Base-by-base conservation (phyloP, 2,797 vertebrate genomes). In the Eptatretus atami region DNA sequence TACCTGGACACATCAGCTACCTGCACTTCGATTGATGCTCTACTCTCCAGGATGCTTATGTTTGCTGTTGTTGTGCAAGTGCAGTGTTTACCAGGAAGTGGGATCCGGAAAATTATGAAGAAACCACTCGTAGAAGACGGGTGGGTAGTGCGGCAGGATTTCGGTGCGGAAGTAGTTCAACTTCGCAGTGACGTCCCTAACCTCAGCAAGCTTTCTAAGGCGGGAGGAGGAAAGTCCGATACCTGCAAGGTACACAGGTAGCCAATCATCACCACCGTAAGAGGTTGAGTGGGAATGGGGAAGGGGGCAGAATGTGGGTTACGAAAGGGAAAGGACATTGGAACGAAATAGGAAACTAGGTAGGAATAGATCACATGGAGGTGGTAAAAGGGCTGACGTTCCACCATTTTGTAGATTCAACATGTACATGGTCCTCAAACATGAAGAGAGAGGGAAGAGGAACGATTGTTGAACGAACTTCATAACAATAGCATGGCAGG, bases 121-220 rank as follows among this genome's bases (percentile, higher is more conserved):
- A 71, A 95, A 95, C 90, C 92, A 98, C 68, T 95, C 86, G 11
- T 94, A 77, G 71, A 98, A 98, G 63, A 96, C 69, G 44, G 92
- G 83, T 64, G 75, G 78, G 70, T 96, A 88, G 63, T 82, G 79
- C 25, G 82, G 78, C 65, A 88, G 77, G 14, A 95, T 79, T 66
- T 84, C 76, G 31, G 94, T 86, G 71, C 74, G 83, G 74, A 84
- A 87, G 68, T 93, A 76, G 63, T 81, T 80, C 63, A 92, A 74
- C 73, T 92, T 96, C 69, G 86, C 72, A 15, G 81, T 75, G 15
- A 87, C 79, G 0, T 78, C 73, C 74, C 93, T 96, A 1, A 86
- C 85, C 63, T 95, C 75, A 71, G 95, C 83, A 63, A 82, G 79
- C 69, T 94, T 87, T 67, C 84, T 78, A 66, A 96, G 72, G 64